Base-by-base conservation (phyloP, 2,888 invertebrate genomes). In the Leptothorax acervorum region DNA sequence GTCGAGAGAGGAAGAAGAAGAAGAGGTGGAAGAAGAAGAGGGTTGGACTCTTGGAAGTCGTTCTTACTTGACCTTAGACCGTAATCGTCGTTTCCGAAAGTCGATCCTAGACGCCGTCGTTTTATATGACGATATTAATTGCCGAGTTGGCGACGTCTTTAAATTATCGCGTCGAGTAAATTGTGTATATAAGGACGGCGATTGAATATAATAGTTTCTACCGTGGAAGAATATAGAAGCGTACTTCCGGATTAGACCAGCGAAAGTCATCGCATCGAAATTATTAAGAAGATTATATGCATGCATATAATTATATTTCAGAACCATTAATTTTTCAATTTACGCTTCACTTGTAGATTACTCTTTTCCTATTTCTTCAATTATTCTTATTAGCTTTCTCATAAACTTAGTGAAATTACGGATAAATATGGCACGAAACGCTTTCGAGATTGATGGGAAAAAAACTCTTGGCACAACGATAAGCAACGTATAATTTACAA, bases 51-150 rank as follows among this genome's bases (percentile, higher is more conserved):
- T 75, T 88, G 88, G 87, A 90, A 89, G 79, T 74, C 86, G 87
- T 86, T 89, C 82, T 73, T 86, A 87, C 89, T 89, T 91, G 93
- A 92, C 90, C 89, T 89, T 53, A 53, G 28, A 76, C n/a, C 18
- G 45, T 60, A 57, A 35, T 45, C 71, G 45, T 70, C 55, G 35
- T 90, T 90, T 89, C 89, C 89, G 86, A 92, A 92, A 91, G 92
- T 91, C 90, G 86, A 92, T 92, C 88, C 87, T 88, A 88, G 86
- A 89, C 86, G 87, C 83, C 85, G 84, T 68, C 63, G 70, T 71
- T 48, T 79, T 23, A 35, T 73, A 86, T 60, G 53, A 55, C 75
- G 70, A 68, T 73, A 86, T 90, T 90, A 90, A 90, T 90, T 90
- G 88, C 81, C 83, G 82, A 68, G 83, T 53, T 65, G 84, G 63